Percentiles rank a stretch among this genome's conserved stretches.
Evolutionary conservation across 2,113 vertebrate genomes (phyloP).

Genomic region (Phainopepla nitens): DNA sequence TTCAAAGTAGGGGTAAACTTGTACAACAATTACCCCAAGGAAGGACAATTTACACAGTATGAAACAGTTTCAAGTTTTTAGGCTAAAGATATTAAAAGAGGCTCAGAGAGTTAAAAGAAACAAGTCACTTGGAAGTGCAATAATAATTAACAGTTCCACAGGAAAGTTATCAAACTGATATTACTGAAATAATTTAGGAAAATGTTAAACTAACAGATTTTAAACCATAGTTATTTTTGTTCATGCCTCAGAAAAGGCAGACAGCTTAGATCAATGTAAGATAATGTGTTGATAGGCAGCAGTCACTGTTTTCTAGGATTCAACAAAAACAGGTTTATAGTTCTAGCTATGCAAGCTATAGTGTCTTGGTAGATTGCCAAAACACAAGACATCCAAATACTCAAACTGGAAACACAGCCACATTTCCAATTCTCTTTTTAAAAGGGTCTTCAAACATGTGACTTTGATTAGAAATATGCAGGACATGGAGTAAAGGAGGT

Average conservation of each 20-base stretch:
- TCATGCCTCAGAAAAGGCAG: background rate
- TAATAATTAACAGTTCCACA: background rate
- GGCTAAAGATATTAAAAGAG: background rate
- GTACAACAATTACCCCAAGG: background rate
- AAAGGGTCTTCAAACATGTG: background rate
- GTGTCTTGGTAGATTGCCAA: background rate
- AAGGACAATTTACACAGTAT: background rate
- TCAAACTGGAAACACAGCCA: background rate
- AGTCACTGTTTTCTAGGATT: background rate
- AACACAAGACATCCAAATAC: background rate
- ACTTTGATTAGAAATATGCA: background rate
- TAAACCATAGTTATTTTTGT: background rate
- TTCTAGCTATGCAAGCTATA: background rate
- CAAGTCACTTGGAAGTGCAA: background rate
- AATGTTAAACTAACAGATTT: background rate
- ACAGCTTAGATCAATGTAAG: background rate
- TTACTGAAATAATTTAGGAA: background rate
- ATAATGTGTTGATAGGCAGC: background rate
- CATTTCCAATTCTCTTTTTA: background rate
- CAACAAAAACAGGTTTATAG: background rate
- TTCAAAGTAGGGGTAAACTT: background rate
- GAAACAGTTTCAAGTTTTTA: background rate
- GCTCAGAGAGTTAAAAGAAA: background rate
- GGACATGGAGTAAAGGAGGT: background rate
- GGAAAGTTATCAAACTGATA: background rate